Conservation (phyloP, 2,797 vertebrate genomes). For the Tragopan temminckii region DNA sequence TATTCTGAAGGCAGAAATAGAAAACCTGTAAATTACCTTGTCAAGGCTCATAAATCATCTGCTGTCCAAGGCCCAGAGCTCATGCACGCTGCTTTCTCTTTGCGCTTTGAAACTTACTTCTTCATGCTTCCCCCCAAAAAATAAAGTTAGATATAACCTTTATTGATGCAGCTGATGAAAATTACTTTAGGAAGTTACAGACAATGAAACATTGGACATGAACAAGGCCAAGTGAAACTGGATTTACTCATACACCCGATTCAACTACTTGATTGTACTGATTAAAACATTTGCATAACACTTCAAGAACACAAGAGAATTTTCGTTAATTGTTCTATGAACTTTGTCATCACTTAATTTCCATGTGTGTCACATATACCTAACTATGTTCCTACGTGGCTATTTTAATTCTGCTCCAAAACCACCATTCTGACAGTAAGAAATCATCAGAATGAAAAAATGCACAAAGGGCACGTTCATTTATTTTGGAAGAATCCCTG, state of each 20-base stretch:
- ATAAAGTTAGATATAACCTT: neutral
- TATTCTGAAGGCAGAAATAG: conserved; percentile 36
- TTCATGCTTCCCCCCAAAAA: neutral
- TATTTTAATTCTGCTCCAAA: neutral
- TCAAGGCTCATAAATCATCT: conserved; percentile 65
- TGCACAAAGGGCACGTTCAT: neutral
- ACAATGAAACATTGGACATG: neutral
- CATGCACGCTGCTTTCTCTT: neutral
- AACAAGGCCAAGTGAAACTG: neutral
- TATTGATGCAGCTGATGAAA: neutral
- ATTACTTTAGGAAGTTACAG: neutral
- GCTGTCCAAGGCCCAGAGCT: neutral
- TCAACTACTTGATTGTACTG: neutral
- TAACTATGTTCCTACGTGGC: accelerated
- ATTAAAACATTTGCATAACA: neutral
- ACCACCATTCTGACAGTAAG: neutral
- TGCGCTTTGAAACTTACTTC: neutral
- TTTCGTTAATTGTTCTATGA: neutral
- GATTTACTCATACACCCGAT: neutral
- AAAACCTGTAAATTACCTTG: conserved; percentile 58
- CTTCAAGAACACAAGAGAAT: neutral
- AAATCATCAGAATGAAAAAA: neutral
- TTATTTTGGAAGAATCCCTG: neutral
- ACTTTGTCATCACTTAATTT: neutral
- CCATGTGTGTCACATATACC: neutral